Base-by-base conservation (phyloP, 2,113 vertebrate genomes). In the Larimichthys polyactis region DNA sequence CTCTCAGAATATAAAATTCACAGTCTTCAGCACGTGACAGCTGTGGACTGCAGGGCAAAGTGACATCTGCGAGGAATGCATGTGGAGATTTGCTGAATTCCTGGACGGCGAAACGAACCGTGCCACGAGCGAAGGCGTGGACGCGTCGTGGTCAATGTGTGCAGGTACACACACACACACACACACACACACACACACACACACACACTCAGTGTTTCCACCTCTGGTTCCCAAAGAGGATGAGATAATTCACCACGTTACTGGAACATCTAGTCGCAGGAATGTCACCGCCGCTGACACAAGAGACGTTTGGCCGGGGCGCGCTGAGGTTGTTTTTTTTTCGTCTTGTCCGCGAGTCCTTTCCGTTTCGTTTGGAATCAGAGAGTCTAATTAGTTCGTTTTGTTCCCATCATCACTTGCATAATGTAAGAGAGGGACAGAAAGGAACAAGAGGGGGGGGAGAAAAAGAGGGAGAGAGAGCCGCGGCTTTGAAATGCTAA, bases 401-500 rank as follows among this genome's bases (percentile, higher is more conserved):
- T 93, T 89, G 81, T 82, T 88, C 70, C 70, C 63, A 71, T 83
- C 82, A 63, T 86, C 71, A 81, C 49, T 89, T 84, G 77, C 58
- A 68, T 79, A 87, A 79, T 27, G 72, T 24, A 60, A 63, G 66
- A 66, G 11, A 22, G 63, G 27, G 70, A 68, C 57, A 75, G 71
- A 71, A 40, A 65, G 67, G 68, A 78, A 78, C 29, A 29, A 4
- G 71, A 78, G 76, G 46, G 32, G 73, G 77, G 81, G 73, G 60
- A 58, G 27, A 71, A 71, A 49, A 55, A 24, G 24, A 24, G 24
- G 24, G 46, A 40, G 76, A 77, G 52, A 78, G 71, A 63, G 73
- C 66, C 40, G 72, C 73, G 77, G 91, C 93, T 95, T 95, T 95
- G 92, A 95, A 94, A 95, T 94, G 94, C 92, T 92, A 93, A 94